These are phyloP conservation scores for Diplogasteroides magnus DNA, from an alignment of 1,140 invertebrate genomes.

Conservation along the genomic window DNA sequence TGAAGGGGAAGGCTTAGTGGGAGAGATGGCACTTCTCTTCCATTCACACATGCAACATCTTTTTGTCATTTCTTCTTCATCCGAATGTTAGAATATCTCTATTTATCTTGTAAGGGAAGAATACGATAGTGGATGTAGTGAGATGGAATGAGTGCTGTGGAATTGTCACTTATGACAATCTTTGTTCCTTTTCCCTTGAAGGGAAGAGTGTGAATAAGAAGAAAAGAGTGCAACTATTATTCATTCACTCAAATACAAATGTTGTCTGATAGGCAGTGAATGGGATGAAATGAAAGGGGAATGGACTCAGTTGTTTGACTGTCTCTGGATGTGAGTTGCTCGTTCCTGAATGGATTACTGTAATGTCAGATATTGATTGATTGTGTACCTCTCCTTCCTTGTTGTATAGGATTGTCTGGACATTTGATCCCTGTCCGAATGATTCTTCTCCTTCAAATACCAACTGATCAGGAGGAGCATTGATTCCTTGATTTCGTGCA, in stretches of 20 bases:
- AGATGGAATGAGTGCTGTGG: neutral
- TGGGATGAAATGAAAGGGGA: neutral
- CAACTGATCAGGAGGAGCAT: constrained; percentile 49
- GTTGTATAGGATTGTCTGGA: constrained; percentile 55
- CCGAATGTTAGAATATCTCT: no score
- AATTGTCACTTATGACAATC: neutral
- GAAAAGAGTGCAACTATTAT: no score
- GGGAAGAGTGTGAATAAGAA: no score
- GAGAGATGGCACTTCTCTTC: no score
- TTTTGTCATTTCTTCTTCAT: no score
- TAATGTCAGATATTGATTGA: neutral
- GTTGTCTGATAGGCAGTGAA: neutral
- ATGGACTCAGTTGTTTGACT: constrained; percentile 29
- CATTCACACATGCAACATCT: no score
- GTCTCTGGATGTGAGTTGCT: constrained; percentile 51
- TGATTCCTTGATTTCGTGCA: constrained; percentile 51
- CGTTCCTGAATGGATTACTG: constrained; percentile 39
- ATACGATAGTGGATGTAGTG: neutral
- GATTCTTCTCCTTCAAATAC: constrained; percentile 54
- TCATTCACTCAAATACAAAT: neutral
- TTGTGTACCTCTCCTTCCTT: constrained; percentile 45
- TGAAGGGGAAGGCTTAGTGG: no score
- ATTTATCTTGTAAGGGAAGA: no score
- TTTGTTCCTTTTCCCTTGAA: no score
- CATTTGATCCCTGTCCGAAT: constrained; percentile 50